Percentiles rank a stretch among this genome's conserved stretches.
Evolutionary conservation across 23 tunicate genomes (phyloP).

Genomic region (Ciona savignyi): DNA sequence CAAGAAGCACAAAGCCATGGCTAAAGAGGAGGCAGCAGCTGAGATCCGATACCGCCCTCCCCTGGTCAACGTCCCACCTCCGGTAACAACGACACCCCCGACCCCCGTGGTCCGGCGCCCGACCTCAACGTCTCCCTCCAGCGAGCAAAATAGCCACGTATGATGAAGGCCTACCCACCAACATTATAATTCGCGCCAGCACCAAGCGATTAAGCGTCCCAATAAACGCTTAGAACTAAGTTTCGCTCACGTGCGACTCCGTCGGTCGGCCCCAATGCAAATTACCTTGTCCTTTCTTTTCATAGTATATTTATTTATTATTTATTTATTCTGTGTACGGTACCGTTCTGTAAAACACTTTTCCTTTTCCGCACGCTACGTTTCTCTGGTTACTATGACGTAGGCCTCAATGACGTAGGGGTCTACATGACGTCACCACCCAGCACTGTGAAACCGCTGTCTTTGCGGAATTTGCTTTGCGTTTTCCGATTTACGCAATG

Average conservation of each 20-base stretch:
- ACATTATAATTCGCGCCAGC: neutral
- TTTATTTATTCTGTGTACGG: neutral
- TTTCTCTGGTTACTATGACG: neutral
- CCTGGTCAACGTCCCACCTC: neutral
- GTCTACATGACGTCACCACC: neutral
- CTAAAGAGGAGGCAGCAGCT: neutral
- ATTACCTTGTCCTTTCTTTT: neutral
- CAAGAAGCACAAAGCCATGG: neutral
- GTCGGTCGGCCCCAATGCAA: neutral
- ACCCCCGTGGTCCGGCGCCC: neutral
- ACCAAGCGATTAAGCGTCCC: neutral
- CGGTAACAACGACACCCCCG: neutral
- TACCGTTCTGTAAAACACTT: neutral
- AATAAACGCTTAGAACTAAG: neutral
- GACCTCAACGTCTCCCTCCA: neutral
- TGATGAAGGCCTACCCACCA: neutral
- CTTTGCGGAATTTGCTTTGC: too few relatives aligned
- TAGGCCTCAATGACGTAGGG: too few relatives aligned
- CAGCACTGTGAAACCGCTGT: neutral
- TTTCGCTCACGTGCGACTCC: too few relatives aligned
- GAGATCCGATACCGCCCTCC: neutral
- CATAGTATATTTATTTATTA: too few relatives aligned
- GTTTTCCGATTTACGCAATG: too few relatives aligned
- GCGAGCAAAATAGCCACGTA: neutral
- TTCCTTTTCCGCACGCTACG: neutral